Percentiles rank a stretch among this genome's conserved stretches.
Conservation (phyloP, 2,797 vertebrate species). For the Microctenopoma lineatum region DNA sequence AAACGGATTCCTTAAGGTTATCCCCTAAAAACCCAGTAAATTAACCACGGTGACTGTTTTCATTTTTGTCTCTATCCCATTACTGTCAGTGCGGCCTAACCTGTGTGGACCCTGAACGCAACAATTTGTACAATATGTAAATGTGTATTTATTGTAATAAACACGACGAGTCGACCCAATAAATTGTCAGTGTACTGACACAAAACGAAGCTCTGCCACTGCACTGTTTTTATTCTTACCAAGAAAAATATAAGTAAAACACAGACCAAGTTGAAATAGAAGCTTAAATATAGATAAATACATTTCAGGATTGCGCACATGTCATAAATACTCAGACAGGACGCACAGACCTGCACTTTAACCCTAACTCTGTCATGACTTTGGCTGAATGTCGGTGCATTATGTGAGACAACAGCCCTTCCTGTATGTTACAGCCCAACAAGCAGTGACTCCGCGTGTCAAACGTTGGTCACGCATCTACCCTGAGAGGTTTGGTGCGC, state of each 20-base stretch:
- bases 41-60: slow-evolving; percentile 30
- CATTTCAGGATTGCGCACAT: not conserved
- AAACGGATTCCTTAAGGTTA: slow-evolving; percentile 25
- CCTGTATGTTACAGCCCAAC: not conserved
- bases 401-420: not conserved
- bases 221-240: not conserved
- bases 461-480: not conserved
- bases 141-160: slow-evolving; percentile 99
- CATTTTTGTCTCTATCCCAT: slow-evolving; percentile 13
- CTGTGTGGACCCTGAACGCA: slow-evolving; percentile 51
- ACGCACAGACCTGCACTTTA: not conserved
- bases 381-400: not conserved
- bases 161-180: slow-evolving; percentile 58
- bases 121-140: slow-evolving; percentile 86
- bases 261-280: not conserved
- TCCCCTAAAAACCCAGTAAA: slow-evolving; percentile 7
- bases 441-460: not conserved
- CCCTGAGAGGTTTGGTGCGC: not conserved
- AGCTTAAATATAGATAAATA: not conserved
- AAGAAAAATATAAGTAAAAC: not conserved
- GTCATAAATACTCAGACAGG: not conserved
- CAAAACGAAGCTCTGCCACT: not conserved
- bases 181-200: slow-evolving; percentile 22
- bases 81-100: slow-evolving; percentile 51
- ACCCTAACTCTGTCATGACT: not conserved